phyloP scores from a whole-genome alignment of 2,113 vertebrate species.

The Ifrita kowaldi region DNA sequence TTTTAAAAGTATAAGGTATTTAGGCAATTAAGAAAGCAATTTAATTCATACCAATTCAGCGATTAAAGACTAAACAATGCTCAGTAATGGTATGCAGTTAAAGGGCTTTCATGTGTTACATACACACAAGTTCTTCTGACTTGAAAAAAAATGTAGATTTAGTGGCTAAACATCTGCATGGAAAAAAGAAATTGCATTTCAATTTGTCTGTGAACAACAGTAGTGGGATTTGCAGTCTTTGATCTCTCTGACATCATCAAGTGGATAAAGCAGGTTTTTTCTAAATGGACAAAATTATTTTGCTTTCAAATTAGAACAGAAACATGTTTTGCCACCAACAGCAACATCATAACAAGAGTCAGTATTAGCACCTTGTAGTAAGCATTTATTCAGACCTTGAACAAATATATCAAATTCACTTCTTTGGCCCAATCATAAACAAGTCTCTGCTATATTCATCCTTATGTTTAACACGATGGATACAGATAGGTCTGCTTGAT shows the following conservation, averaged over 20 bases:
- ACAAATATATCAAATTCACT: neutral
- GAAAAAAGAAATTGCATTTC: constrained; percentile 43
- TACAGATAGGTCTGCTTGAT: neutral
- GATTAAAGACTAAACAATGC: constrained; percentile 38
- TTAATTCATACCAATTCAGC: constrained; percentile 49
- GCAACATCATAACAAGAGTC: neutral
- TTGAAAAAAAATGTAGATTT: neutral
- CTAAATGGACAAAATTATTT: constrained; percentile 15
- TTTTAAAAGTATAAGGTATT: constrained; percentile 64
- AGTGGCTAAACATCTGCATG: constrained; percentile 16
- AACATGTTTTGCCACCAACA: neutral
- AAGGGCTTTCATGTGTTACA: neutral
- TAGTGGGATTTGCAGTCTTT: constrained; percentile 7
- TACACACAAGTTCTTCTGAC: neutral
- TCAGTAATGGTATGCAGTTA: constrained; percentile 5
- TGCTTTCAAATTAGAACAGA: neutral
- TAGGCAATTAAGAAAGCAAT: constrained; percentile 66
- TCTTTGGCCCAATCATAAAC: neutral
- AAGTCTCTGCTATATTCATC: fast-evolving
- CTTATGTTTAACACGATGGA: neutral
- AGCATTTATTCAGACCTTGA: neutral
- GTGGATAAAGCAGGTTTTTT: neutral
- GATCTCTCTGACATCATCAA: constrained; percentile 22
- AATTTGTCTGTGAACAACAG: constrained; percentile 46
- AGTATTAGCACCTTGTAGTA: neutral